Conservation (phyloP, 2,113 vertebrate genomes). For the Brachyhypopomus gauderio region DNA sequence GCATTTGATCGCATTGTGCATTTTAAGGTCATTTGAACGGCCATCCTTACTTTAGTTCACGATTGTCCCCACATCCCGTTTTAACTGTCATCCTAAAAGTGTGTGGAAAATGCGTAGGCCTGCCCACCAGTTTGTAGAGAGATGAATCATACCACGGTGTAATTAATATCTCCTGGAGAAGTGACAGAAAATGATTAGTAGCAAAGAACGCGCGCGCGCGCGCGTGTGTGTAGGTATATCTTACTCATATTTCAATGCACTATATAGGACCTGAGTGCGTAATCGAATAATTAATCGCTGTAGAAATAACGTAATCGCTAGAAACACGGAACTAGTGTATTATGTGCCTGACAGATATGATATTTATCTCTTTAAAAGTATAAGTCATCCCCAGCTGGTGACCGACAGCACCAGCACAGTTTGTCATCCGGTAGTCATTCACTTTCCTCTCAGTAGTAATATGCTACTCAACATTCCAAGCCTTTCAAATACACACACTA, state of each 20-base stretch:
- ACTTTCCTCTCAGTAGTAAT: neutral
- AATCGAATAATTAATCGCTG: neutral
- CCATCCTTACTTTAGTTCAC: constrained; percentile 41
- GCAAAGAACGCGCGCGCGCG: constrained; percentile 24
- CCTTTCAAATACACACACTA: neutral
- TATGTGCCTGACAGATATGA: constrained; percentile 8
- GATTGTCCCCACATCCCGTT: neutral
- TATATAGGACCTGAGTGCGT: constrained; percentile 20
- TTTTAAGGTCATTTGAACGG: neutral
- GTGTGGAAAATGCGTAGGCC: constrained; percentile 70
- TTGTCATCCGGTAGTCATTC: neutral
- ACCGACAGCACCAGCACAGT: neutral
- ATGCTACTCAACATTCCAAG: neutral
- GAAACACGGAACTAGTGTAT: constrained; percentile 2
- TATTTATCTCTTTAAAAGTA: neutral
- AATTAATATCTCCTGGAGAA: constrained; percentile 70
- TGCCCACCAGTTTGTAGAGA: constrained; percentile 59
- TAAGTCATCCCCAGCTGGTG: neutral
- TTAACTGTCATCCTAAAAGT: constrained; percentile 68
- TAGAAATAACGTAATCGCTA: neutral
- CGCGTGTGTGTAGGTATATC: constrained; percentile 33
- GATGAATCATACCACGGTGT: constrained; percentile 60
- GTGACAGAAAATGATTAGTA: constrained; percentile 65
- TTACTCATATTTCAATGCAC: constrained; percentile 4
- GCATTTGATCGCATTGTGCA: neutral